phyloP scores from a whole-genome alignment of 2,888 invertebrate species.

The Dermolepida albohirtum region DNA sequence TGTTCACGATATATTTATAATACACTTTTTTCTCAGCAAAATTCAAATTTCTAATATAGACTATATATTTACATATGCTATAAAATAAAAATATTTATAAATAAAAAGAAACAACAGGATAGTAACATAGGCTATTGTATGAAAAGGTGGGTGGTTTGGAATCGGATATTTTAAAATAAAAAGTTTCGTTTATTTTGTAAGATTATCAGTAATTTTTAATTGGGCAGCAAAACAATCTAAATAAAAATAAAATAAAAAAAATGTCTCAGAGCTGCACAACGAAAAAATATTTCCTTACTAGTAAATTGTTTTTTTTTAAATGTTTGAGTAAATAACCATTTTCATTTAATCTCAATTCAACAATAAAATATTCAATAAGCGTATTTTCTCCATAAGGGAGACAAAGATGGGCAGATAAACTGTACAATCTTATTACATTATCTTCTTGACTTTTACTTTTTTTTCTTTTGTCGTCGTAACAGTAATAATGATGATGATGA shows the following conservation, averaged over 20 bases:
- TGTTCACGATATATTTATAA: slow-evolving; percentile 29
- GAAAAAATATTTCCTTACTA: slow-evolving; percentile 50
- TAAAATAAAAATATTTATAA: slow-evolving; percentile 38
- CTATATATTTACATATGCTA: slow-evolving; percentile 41
- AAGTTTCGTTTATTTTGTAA: background rate
- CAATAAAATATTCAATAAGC: slow-evolving; percentile 51
- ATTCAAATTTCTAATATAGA: slow-evolving; percentile 47
- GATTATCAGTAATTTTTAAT: background rate
- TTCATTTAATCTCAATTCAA: slow-evolving; percentile 40
- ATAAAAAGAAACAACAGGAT: slow-evolving; percentile 40
- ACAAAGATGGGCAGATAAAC: slow-evolving; percentile 51
- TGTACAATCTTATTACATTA: slow-evolving; percentile 52
- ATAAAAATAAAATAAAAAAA: slow-evolving; percentile 43
- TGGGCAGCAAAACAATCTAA: background rate
- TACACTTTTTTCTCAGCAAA: slow-evolving; percentile 42
- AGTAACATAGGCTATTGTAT: slow-evolving; percentile 28
- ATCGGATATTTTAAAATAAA: slow-evolving; percentile 1
- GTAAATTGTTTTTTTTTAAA: slow-evolving; percentile 23
- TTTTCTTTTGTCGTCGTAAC: slow-evolving; percentile 11
- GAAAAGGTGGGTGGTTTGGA: slow-evolving; percentile 23
- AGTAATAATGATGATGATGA: slow-evolving; percentile 44
- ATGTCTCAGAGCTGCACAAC: slow-evolving; percentile 52
- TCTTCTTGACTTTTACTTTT: slow-evolving; percentile 15
- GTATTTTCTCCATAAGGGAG: slow-evolving; percentile 49
- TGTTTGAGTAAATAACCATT: slow-evolving; percentile 35